Evolutionary conservation across 2,113 vertebrate species (phyloP).

Genomic region (Nibea coibor): DNA sequence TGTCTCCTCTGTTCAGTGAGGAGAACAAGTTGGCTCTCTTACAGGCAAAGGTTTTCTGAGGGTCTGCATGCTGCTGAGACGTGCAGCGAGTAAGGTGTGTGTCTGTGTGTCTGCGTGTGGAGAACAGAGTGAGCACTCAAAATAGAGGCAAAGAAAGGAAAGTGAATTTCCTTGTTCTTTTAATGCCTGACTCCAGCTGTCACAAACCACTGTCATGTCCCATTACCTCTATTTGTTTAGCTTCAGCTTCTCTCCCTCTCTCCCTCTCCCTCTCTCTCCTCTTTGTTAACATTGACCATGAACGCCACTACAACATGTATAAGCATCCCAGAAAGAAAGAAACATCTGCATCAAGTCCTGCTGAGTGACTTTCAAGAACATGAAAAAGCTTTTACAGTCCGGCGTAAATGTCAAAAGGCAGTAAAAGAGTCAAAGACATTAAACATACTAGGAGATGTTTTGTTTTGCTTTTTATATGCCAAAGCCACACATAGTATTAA

Average conservation of each 20-base stretch:
- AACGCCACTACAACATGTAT: conserved; percentile 32
- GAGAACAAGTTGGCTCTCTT: conserved; percentile 33
- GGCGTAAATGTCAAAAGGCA: conserved; percentile 45
- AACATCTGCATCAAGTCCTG: conserved; percentile 22
- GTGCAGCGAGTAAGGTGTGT: conserved; percentile 36
- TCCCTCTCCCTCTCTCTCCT: not conserved
- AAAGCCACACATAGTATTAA: not conserved
- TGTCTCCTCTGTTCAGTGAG: conserved; percentile 8
- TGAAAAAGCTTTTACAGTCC: conserved; percentile 69
- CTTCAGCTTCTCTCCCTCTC: conserved; percentile 10
- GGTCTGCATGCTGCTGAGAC: conserved; percentile 54
- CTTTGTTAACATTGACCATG: conserved; percentile 23
- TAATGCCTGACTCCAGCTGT: conserved; percentile 60
- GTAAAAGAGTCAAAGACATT: conserved; percentile 31
- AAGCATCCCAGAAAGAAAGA: conserved; percentile 11
- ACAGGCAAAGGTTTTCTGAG: conserved; percentile 50
- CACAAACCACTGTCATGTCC: conserved; percentile 66
- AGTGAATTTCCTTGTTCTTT: conserved; percentile 73
- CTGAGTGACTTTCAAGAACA: conserved; percentile 48
- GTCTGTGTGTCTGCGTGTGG: conserved; percentile 46
- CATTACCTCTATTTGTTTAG: conserved; percentile 53
- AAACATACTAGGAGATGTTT: not conserved
- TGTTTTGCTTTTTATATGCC: not conserved
- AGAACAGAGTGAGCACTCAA: conserved; percentile 60
- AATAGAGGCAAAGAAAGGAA: conserved; percentile 56